Percentiles rank a stretch among this genome's conserved stretches.
phyloP scores from a whole-genome alignment of 2,888 invertebrate species.

The Euplagia quadripunctaria region DNA sequence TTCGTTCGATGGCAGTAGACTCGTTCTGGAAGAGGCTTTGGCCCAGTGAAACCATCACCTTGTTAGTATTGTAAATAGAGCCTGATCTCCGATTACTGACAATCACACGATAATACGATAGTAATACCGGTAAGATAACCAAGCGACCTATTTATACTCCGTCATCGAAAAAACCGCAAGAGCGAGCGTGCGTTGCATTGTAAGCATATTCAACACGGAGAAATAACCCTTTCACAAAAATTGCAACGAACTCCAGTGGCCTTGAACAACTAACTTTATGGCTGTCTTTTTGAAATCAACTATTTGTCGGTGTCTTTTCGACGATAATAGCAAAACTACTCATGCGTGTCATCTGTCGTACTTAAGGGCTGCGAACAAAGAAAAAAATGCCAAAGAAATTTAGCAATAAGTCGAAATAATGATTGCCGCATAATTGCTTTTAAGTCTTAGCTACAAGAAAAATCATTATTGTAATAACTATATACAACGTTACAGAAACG shows the following conservation, averaged over 20 bases:
- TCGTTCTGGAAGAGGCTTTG: no score
- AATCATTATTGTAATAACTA: not conserved
- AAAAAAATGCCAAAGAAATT: constrained; percentile 6
- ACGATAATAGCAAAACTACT: constrained; percentile 10
- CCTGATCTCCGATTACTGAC: no score
- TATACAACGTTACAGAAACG: not conserved
- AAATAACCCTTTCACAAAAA: constrained; percentile 3
- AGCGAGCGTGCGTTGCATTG: not conserved
- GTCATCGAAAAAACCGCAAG: not conserved
- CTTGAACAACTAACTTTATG: not conserved
- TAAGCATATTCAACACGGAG: not conserved
- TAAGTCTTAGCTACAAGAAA: not conserved
- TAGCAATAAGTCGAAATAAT: constrained; percentile 5
- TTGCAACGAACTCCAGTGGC: not conserved
- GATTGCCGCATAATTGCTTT: constrained; percentile 19
- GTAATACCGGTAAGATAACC: no score
- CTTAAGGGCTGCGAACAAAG: constrained; percentile 9
- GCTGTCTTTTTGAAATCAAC: not conserved
- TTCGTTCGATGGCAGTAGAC: no score
- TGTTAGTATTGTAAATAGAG: no score
- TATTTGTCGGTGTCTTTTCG: constrained; percentile 7
- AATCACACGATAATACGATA: no score
- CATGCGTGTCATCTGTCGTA: constrained; percentile 1
- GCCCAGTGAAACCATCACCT: no score
- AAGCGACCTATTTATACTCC: no score